phyloP scores from a whole-genome alignment of 2,113 vertebrate genomes.

The Datnioides undecimradiatus region DNA sequence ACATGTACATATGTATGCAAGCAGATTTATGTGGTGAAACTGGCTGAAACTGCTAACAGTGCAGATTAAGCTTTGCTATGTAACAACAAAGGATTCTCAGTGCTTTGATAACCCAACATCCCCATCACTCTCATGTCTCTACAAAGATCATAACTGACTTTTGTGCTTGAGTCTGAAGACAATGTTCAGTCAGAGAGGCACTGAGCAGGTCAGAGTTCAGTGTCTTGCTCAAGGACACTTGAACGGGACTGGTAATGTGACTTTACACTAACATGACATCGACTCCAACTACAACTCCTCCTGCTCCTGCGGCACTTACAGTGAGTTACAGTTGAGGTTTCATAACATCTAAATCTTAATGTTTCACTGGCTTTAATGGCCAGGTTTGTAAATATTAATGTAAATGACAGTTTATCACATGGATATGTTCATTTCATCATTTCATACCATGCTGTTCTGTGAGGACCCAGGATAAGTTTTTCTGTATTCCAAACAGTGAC shows the following conservation, averaged over 20 bases:
- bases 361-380: neutral
- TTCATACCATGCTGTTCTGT: neutral
- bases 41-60: too few species aligned
- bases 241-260: neutral
- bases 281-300: neutral
- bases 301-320: neutral
- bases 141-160: slow-evolving; percentile 1
- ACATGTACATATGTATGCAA: too few species aligned
- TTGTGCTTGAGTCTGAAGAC: neutral
- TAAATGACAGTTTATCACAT: neutral
- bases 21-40: neutral
- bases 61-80: too few species aligned
- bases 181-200: neutral
- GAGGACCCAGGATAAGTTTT: neutral
- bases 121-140: neutral
- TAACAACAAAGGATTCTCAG: slow-evolving; percentile 1
- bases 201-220: neutral
- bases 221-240: slow-evolving; percentile 29
- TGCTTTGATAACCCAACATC: neutral
- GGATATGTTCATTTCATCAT: neutral
- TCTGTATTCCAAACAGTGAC: neutral
- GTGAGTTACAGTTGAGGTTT: neutral
- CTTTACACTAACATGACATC: neutral
- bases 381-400: neutral
- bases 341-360: neutral